phyloP scores from a whole-genome alignment of 2,113 vertebrate species.

The Aphyosemion australe region DNA sequence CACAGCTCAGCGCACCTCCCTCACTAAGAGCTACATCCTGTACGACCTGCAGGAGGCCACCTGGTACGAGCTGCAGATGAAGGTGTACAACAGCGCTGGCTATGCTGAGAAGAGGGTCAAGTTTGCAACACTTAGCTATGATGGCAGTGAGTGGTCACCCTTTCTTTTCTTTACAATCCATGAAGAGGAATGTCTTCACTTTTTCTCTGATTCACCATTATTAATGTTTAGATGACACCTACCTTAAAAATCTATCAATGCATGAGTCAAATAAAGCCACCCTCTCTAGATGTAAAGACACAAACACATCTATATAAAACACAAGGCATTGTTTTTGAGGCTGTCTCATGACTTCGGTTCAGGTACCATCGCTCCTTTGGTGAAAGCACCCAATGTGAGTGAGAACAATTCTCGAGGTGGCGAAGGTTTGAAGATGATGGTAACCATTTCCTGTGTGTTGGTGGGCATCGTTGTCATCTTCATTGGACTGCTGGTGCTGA shows the following conservation, averaged over 20 bases:
- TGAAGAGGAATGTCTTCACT: background rate
- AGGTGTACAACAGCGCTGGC: conserved; percentile 95
- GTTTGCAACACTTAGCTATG: conserved; percentile 93
- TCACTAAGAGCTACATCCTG: conserved; percentile 93
- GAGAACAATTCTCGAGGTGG: conserved; percentile 85
- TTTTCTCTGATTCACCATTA: too few species aligned
- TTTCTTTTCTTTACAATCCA: background rate
- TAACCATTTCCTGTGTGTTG: conserved; percentile 95
- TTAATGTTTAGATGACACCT: background rate
- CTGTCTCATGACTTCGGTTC: conserved; percentile 28
- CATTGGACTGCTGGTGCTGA: conserved; percentile 88
- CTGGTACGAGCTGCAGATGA: conserved; percentile 98
- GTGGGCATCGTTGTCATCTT: conserved; percentile 90
- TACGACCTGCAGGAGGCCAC: conserved; percentile 96
- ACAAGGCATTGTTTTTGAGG: too few species aligned
- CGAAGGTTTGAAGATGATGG: conserved; percentile 96
- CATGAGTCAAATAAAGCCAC: background rate
- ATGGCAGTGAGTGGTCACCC: conserved; percentile 88
- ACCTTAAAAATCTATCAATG: background rate
- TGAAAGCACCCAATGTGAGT: conserved; percentile 90
- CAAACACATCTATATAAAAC: too few species aligned
- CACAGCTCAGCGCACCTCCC: conserved; percentile 90
- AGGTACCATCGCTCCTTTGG: conserved; percentile 98
- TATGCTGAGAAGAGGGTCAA: conserved; percentile 94
- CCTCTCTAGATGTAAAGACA: background rate